Percentiles rank a stretch among this genome's conserved stretches.
Conservation (phyloP, 2,797 vertebrate genomes). For the Spinus olivaceus region DNA sequence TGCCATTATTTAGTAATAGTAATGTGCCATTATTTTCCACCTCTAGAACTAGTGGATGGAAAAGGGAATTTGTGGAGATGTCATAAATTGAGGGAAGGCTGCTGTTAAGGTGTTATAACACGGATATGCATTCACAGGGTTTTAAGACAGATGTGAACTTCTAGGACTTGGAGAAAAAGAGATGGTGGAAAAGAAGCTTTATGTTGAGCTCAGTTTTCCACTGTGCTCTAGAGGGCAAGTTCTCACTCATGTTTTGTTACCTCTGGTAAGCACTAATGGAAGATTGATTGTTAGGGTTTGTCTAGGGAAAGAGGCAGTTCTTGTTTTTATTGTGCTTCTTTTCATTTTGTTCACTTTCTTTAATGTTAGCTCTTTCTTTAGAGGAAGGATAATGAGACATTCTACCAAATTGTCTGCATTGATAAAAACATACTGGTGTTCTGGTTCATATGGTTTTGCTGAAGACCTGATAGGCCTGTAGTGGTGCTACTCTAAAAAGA, state of each 20-base stretch:
- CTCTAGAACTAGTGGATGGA: not conserved
- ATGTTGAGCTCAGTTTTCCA: not conserved
- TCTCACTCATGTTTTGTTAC: not conserved
- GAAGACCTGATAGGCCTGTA: not conserved
- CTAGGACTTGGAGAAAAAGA: not conserved
- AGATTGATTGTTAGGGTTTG: not conserved
- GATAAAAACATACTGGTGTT: not conserved
- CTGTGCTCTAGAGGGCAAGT: not conserved
- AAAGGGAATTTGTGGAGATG: not conserved
- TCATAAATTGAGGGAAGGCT: not conserved
- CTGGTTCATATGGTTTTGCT: not conserved
- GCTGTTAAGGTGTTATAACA: not conserved
- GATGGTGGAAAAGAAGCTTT: not conserved
- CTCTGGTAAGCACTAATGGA: not conserved
- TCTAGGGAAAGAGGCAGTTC: not conserved
- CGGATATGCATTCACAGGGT: not conserved
- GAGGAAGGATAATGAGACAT: not conserved
- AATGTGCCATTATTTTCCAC: not conserved
- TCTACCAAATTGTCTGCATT: not conserved
- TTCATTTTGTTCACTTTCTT: not conserved
- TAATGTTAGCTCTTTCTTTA: not conserved
- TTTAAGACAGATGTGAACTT: not conserved
- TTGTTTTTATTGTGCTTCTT: not conserved
- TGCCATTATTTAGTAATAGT: not conserved
- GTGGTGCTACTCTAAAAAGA: not conserved